These are phyloP conservation scores for Melanostigma gelatinosum DNA, from an alignment of 2,113 vertebrate genomes.

Conservation along the genomic window DNA sequence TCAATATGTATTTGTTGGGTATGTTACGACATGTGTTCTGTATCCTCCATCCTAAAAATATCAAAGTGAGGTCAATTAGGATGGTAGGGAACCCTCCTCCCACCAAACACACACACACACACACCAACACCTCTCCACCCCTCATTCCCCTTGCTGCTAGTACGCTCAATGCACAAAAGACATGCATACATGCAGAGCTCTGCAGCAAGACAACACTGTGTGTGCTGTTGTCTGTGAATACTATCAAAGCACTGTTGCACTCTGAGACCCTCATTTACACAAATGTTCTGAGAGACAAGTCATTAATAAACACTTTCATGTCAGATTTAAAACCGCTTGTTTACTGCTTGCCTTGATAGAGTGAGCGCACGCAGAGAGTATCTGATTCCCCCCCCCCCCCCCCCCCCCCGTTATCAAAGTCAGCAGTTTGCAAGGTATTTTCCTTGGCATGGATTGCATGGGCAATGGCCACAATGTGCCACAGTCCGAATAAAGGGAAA, in stretches of 20 bases:
- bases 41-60: constrained; percentile 54
- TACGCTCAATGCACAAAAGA: constrained; percentile 62
- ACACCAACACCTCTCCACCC: constrained; percentile 25
- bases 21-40: constrained; percentile 38
- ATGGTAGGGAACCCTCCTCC: constrained; percentile 39
- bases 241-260: constrained; percentile 40
- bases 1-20: constrained; percentile 29
- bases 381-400: constrained; percentile 45
- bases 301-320: constrained; percentile 57
- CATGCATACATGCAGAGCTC: constrained; percentile 31
- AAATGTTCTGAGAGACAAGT: constrained; percentile 49
- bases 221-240: constrained; percentile 36
- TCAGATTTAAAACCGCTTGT: constrained; percentile 44
- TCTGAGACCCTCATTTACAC: constrained; percentile 56
- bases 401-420: constrained; percentile 67
- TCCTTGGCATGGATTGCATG: constrained; percentile 54
- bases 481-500: constrained; percentile 62
- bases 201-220: constrained; percentile 19
- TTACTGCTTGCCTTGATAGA: constrained; percentile 42
- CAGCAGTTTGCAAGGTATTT: constrained; percentile 69
- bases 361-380: constrained; percentile 43
- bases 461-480: constrained; percentile 50
- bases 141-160: constrained; percentile 45
- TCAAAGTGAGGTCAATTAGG: constrained; percentile 57
- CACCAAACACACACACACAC: constrained; percentile 39